These are phyloP conservation scores for Cataglyphis altisquamis DNA, from an alignment of 2,888 invertebrate genomes.

Conservation along the genomic window DNA sequence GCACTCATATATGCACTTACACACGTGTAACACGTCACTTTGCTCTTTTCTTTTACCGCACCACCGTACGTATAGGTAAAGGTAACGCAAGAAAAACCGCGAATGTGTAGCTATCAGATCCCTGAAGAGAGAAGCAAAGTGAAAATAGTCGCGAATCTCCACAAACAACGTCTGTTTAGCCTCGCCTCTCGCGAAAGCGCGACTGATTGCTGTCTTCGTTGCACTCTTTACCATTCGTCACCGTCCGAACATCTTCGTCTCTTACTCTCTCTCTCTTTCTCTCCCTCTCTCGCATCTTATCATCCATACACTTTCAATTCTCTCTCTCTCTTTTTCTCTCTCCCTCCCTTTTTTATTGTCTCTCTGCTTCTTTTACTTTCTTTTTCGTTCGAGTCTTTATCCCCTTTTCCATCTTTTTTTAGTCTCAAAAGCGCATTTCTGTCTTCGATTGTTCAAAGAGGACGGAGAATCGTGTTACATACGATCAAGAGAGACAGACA, in stretches of 20 bases:
- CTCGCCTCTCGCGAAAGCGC: conserved; percentile 64
- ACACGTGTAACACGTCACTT: conserved; percentile 75
- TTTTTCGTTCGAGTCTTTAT: neutral
- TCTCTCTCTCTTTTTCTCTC: conserved; percentile 15
- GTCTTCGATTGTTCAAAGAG: neutral
- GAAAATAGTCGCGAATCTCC: conserved; percentile 48
- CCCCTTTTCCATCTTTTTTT: neutral
- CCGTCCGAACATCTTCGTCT: conserved; percentile 31
- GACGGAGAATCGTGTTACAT: neutral
- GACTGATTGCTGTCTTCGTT: conserved; percentile 55
- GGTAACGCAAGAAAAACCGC: neutral
- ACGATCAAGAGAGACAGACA: neutral
- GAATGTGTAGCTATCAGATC: neutral
- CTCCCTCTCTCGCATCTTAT: conserved; percentile 3
- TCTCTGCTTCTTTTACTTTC: neutral
- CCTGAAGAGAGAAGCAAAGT: neutral
- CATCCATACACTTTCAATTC: neutral
- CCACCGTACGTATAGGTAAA: conserved; percentile 9
- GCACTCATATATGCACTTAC: conserved; percentile 77
- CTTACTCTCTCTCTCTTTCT: conserved; percentile 11
- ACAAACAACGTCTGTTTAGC: conserved; percentile 47
- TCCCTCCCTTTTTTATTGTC: neutral
- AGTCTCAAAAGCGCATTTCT: conserved; percentile 10
- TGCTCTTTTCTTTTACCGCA: conserved; percentile 35
- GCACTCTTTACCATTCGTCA: conserved; percentile 44